Evolutionary conservation across 1,140 invertebrate species (phyloP), one percentile per base, ranked within the genome.

Genomic region (Varroa destructor): DNA sequence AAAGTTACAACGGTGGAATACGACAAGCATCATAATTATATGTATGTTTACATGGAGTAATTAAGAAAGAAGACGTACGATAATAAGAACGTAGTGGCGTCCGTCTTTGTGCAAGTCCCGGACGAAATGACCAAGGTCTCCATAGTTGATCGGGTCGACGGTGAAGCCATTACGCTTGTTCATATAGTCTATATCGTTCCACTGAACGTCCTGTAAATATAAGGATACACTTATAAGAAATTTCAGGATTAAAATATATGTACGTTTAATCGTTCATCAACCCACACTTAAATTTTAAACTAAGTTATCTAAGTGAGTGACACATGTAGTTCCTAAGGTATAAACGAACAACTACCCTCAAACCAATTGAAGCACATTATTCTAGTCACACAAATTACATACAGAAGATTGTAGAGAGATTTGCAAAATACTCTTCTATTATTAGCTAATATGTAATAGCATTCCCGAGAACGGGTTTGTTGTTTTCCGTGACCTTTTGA

Each of bases 101-200:
- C 79, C 78, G 6, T 73, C 61, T 5, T 80, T 74, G 76, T 90
- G 88, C 43, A 93, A 75, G 61, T 86, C 79, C 36, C 87, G 77
- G 0, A 91, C 85, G 77, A 90, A 92, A 56, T 85, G 77, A 0
- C 87, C 85, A 14, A 93, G 80, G 40, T 83, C 85, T 56, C 81
- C 82, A 76, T 86, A 93, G 12, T 84, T 85, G 0, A 80, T 77
- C 36, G 81, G 78, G 77, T 90, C 85, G 74, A 88, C 86, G 0
- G 89, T 91, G 77, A 94, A 94, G 79, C 91, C 89, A 77, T 89
- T 90, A 70, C 82, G 83, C 70, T 86, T 83, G n/a, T 87, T 81
- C 90, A 93, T 93, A 77, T 93, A 93, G 80, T 94, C 91, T 73
- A 94, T 85, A 80, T 93, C 90, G 75, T 89, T 90, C 88, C 89